Evolutionary conservation across 35 echinoderm and acorn worm genomes (phyloP).

Genomic region (Acanthaster planci): DNA sequence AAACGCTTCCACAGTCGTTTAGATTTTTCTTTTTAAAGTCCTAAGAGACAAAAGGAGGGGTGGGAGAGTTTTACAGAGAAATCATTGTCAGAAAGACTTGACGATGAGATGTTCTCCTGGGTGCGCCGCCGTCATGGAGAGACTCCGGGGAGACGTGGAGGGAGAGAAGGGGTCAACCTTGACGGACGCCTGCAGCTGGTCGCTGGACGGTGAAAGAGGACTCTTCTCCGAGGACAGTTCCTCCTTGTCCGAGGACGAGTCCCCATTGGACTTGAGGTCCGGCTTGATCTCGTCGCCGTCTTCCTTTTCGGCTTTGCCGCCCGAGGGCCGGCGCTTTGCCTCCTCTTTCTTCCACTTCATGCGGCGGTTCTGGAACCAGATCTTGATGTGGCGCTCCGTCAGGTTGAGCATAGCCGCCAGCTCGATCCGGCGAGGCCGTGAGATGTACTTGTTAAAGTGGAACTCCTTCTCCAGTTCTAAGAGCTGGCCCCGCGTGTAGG

Average conservation of each 20-base stretch:
- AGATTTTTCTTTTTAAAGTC: background rate
- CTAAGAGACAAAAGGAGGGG: background rate
- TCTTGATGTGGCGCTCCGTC: conserved; percentile 98
- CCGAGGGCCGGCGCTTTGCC: conserved; percentile 75
- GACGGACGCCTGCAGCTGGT: background rate
- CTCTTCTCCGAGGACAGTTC: conserved; percentile 19
- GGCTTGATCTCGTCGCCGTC: conserved; percentile 12
- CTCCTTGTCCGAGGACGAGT: conserved; percentile 23
- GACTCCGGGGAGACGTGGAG: background rate
- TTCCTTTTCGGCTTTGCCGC: conserved; percentile 32
- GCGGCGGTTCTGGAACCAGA: conserved; percentile 97
- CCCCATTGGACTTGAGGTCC: conserved; percentile 38
- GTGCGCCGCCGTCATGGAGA: background rate
- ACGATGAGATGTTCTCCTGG: conserved; percentile 2
- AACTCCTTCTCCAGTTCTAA: conserved; percentile 99
- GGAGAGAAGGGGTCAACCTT: conserved; percentile 1
- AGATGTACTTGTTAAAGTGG: conserved; percentile 99
- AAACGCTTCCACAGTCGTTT: too few species aligned
- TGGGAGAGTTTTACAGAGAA: background rate
- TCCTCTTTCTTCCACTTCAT: conserved; percentile 99
- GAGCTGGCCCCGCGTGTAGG: conserved; percentile 92
- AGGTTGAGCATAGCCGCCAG: conserved; percentile 94
- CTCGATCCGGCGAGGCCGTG: conserved; percentile 86
- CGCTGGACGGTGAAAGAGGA: background rate
- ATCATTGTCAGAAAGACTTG: conserved; percentile 19